Conservation (phyloP, 2,113 vertebrate species). For the Lutjanus erythropterus region DNA sequence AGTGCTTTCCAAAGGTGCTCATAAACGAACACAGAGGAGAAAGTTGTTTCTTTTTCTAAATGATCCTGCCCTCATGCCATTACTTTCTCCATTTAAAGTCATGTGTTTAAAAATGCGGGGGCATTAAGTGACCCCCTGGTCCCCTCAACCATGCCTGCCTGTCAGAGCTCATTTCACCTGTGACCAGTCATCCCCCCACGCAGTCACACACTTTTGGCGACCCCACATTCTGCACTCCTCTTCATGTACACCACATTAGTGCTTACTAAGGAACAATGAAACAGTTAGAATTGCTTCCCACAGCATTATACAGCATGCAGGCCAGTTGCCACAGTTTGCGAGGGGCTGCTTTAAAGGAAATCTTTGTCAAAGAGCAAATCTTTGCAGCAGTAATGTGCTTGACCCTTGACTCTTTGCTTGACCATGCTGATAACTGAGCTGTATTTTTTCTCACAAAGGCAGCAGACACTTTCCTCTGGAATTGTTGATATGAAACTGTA, state of each 20-base stretch:
- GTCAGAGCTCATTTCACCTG: slow-evolving; percentile 76
- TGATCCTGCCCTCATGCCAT: not conserved
- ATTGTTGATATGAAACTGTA: not conserved
- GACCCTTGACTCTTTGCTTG: slow-evolving; percentile 13
- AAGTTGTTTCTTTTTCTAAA: slow-evolving; percentile 37
- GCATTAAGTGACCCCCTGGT: slow-evolving; percentile 38
- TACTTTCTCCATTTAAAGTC: slow-evolving; percentile 55
- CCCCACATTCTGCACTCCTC: slow-evolving; percentile 59
- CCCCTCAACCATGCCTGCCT: slow-evolving; percentile 40
- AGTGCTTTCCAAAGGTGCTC: not conserved
- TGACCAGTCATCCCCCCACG: slow-evolving; percentile 64
- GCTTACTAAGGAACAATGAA: slow-evolving; percentile 64
- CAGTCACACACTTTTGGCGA: slow-evolving; percentile 47
- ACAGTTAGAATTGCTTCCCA: slow-evolving; percentile 61
- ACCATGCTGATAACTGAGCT: not conserved
- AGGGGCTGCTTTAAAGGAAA: slow-evolving; percentile 48
- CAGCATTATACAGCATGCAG: slow-evolving; percentile 56
- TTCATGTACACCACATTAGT: slow-evolving; percentile 38
- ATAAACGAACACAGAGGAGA: slow-evolving; percentile 28
- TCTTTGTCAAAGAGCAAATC: slow-evolving; percentile 52
- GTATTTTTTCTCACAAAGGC: slow-evolving; percentile 7
- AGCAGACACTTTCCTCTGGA: not conserved
- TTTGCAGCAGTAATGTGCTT: slow-evolving; percentile 28
- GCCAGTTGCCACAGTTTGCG: slow-evolving; percentile 38
- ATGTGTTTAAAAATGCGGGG: slow-evolving; percentile 17